A percentile compares a stretch with the other conserved stretches of the same genome.
Conservation (phyloP, 2,113 vertebrate species). For the Geococcyx californianus region DNA sequence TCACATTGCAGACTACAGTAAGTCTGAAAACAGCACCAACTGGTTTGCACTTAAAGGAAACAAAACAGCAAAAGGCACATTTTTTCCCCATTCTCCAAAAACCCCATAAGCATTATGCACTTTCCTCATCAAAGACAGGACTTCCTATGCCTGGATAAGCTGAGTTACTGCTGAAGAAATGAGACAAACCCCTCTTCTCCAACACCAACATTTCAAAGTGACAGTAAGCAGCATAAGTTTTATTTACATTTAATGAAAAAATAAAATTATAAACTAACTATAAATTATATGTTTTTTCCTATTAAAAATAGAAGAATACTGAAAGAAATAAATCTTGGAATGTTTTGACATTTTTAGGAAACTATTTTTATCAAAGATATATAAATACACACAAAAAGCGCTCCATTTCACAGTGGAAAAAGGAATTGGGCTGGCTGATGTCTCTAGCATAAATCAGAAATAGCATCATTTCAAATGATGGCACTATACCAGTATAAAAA, state of each 20-base stretch:
- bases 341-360: conserved; percentile 35
- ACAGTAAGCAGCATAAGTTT: neutral
- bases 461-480: neutral
- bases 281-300: conserved; percentile 15
- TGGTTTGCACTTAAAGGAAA: neutral
- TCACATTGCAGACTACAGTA: neutral
- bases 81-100: accelerated
- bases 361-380: conserved; percentile 47
- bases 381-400: conserved; percentile 34
- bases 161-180: neutral
- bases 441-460: conserved; percentile 14
- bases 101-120: neutral
- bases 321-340: conserved; percentile 22
- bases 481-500: neutral
- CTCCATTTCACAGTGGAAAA: conserved; percentile 31
- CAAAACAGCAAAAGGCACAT: accelerated
- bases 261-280: conserved; percentile 12
- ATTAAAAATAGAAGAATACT: conserved; percentile 4
- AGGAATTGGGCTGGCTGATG: neutral
- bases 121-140: neutral
- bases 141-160: neutral
- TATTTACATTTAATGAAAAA: conserved; percentile 10
- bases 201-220: conserved; percentile 15
- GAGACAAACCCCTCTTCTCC: neutral
- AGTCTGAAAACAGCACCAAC: neutral